Base-by-base conservation (phyloP, 2,113 vertebrate genomes). In the pig (Sus scrofa) region DNA sequence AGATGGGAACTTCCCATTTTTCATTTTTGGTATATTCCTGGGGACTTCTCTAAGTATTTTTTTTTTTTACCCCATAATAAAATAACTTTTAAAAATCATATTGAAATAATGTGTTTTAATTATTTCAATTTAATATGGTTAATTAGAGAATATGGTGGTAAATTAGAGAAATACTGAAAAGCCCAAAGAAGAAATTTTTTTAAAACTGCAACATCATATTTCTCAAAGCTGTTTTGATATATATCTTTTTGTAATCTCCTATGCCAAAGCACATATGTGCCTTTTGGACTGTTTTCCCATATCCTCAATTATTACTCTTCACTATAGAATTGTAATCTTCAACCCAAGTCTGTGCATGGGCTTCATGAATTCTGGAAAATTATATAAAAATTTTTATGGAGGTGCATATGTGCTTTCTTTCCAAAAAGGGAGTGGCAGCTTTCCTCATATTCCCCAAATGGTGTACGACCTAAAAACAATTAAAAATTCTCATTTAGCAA, bases 361-460 rank as follows among this genome's bases (percentile, higher is more conserved):
- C 18, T 91, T 92, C 24, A 70, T 60, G 54, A 93, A 95, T 68
- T 95, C 68, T 89, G 27, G 67, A 62, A 96, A 93, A 78, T 39
- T 50, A 75, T 39, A 13, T 24, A 18, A 2, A 82, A 88, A 85
- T 19, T 27, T 88, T 75, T 58, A 90, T 27, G 7, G 50, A 78
- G 13, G 9, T 56, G 58, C 9, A 20, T 52, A 74, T 27, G 24
- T 91, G 37, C 19, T 94, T 84, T 83, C 63, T 92, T 94, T 26
- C 60, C 18, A 77, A 82, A n/a, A 87, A 85, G 18, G 27, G 10
- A 85, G 32, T 79, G 63, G 58, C 30, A 70, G 3, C 13, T 74
- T 95, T 62, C 6, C 62, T 54, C n/a, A 92, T 73, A 94, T 87
- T 81, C n/a, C 52, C 54, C 34, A 93, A 88, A 84, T 15, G 30